These are phyloP conservation scores for Eriosoma lanigerum DNA, from an alignment of 1,140 invertebrate species.

Conservation along the genomic window DNA sequence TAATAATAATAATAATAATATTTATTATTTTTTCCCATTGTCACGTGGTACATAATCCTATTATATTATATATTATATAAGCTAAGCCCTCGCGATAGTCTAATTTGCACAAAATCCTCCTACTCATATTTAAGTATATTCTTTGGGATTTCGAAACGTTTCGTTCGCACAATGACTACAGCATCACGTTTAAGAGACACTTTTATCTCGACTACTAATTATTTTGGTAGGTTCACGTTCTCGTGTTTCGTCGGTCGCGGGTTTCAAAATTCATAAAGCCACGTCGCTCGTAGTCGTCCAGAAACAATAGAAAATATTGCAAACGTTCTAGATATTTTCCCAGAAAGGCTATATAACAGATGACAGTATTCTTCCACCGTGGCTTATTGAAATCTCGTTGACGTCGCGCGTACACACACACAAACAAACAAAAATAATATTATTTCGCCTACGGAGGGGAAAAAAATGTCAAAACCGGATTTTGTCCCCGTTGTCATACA, in stretches of 20 bases:
- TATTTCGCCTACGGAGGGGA: not conserved
- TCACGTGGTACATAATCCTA: not conserved
- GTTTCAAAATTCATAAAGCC: constrained; percentile 29
- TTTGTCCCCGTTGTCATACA: not conserved
- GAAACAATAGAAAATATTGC: not conserved
- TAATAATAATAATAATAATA: constrained; percentile 25
- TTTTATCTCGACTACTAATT: not conserved
- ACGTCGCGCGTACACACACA: not conserved
- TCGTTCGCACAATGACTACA: not conserved
- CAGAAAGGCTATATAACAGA: too few relatives aligned
- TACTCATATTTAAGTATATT: too few relatives aligned
- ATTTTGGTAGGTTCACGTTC: constrained; percentile 10
- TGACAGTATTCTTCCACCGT: too few relatives aligned
- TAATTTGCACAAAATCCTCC: constrained; percentile 22
- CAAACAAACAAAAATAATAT: not conserved
- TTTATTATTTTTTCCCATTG: constrained; percentile 9
- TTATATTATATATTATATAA: constrained; percentile 12
- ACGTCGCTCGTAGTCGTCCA: too few relatives aligned
- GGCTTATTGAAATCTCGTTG: not conserved
- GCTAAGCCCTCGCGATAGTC: constrained; percentile 25
- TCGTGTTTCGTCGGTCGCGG: constrained; percentile 11
- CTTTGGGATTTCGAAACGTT: constrained; percentile 17
- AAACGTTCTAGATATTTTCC: not conserved
- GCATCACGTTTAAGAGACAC: not conserved
- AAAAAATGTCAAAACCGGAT: not conserved